These are phyloP conservation scores for Euschistus heros DNA, from an alignment of 1,140 invertebrate species.

Conservation along the genomic window DNA sequence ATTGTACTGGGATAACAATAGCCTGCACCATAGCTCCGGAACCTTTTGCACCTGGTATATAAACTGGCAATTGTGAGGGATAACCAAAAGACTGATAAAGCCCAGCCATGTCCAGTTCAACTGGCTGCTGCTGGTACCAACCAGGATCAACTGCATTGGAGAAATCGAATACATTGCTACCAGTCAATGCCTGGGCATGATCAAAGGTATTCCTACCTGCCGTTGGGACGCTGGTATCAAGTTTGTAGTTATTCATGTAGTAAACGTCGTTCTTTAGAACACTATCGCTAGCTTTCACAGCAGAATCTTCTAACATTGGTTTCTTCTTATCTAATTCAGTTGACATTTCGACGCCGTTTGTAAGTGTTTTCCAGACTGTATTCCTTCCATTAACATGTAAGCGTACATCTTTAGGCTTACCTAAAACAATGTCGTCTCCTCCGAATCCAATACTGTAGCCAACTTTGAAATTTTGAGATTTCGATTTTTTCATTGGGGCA, in stretches of 20 bases:
- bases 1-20: constrained; percentile 21
- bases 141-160: constrained; percentile 23
- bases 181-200: constrained; percentile 23
- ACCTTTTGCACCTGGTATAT: constrained; percentile 18
- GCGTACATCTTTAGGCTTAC: constrained; percentile 20
- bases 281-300: constrained; percentile 13
- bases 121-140: background rate
- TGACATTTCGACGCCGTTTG: constrained; percentile 27
- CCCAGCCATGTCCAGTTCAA: background rate
- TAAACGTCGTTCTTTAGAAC: constrained; percentile 23
- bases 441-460: constrained; percentile 29
- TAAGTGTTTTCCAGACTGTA: constrained; percentile 27
- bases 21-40: constrained; percentile 22
- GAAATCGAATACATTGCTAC: constrained; percentile 27
- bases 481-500: constrained; percentile 7
- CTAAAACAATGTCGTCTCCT: constrained; percentile 18
- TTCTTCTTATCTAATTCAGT: constrained; percentile 18
- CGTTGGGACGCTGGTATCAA: background rate
- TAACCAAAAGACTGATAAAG: constrained; percentile 19
- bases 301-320: constrained; percentile 12
- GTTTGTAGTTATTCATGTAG: constrained; percentile 21
- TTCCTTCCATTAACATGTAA: constrained; percentile 24
- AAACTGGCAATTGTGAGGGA: constrained; percentile 18
- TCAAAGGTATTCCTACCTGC: constrained; percentile 21
- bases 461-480: constrained; percentile 22